These are phyloP conservation scores for Drosophila recens DNA, from an alignment of 2,888 invertebrate species.

Conservation along the genomic window DNA sequence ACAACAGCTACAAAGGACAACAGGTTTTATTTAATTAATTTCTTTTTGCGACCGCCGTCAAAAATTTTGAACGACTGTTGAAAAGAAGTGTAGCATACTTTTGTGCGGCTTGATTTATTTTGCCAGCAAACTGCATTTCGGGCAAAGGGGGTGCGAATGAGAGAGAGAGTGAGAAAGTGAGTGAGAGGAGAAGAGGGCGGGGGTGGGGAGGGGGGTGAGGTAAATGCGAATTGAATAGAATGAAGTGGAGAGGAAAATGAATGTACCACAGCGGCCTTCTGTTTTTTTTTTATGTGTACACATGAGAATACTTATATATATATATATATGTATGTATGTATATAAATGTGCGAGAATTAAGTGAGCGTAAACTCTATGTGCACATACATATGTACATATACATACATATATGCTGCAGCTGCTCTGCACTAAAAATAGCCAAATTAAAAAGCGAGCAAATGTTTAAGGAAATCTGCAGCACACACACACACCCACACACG, in stretches of 20 bases:
- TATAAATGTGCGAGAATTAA: constrained; percentile 42
- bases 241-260: constrained; percentile 24
- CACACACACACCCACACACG: constrained; percentile 3
- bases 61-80: constrained; percentile 44
- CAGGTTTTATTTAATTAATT: constrained; percentile 59
- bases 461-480: constrained; percentile 46
- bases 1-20: constrained; percentile 41
- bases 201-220: not conserved
- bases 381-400: not conserved
- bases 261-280: constrained; percentile 26
- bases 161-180: not conserved
- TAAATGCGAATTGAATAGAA: constrained; percentile 17
- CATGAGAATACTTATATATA: not conserved
- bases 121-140: constrained; percentile 40
- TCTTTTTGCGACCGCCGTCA: constrained; percentile 41
- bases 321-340: not conserved
- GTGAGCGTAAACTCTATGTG: constrained; percentile 49
- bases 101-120: constrained; percentile 67
- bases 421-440: constrained; percentile 56
- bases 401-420: constrained; percentile 11
- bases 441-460: constrained; percentile 62
- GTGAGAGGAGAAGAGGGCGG: not conserved
- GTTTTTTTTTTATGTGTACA: not conserved
- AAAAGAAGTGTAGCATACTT: constrained; percentile 59
- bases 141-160: not conserved